phyloP scores from a whole-genome alignment of 1,140 invertebrate genomes.

The Pentalonia nigronervosa region DNA sequence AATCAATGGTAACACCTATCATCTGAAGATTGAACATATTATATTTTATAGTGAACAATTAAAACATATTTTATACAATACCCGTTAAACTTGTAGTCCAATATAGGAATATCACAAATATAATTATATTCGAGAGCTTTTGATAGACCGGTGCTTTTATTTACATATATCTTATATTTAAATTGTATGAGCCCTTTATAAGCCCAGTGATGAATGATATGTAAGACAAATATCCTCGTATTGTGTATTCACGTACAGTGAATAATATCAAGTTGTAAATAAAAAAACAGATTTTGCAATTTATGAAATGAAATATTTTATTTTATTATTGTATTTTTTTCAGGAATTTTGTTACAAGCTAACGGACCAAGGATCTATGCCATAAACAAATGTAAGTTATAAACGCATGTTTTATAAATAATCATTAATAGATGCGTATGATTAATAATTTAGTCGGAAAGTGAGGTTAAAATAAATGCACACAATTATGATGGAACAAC shows the following conservation, averaged over 20 bases:
- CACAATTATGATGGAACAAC: background rate
- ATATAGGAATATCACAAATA: background rate
- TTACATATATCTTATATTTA: background rate
- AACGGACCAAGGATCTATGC: slow-evolving; percentile 44
- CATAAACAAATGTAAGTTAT: slow-evolving; percentile 47
- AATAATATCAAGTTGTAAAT: background rate
- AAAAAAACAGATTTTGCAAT: background rate
- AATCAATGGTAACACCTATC: background rate
- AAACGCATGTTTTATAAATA: background rate
- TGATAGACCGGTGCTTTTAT: background rate
- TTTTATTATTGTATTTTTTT: slow-evolving; percentile 35
- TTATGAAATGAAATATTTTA: slow-evolving; percentile 43
- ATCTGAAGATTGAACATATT: background rate
- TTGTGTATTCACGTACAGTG: background rate
- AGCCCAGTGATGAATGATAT: background rate
- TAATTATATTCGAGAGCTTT: background rate
- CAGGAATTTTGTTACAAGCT: slow-evolving; percentile 27
- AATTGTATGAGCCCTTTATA: background rate
- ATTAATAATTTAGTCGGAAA: background rate
- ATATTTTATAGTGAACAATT: background rate
- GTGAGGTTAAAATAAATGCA: background rate
- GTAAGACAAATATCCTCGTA: slow-evolving; percentile 4
- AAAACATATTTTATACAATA: background rate
- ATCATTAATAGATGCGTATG: background rate
- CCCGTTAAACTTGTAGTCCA: background rate